phyloP scores from a whole-genome alignment of 2,797 vertebrate genomes.

The Podarcis siculus region DNA sequence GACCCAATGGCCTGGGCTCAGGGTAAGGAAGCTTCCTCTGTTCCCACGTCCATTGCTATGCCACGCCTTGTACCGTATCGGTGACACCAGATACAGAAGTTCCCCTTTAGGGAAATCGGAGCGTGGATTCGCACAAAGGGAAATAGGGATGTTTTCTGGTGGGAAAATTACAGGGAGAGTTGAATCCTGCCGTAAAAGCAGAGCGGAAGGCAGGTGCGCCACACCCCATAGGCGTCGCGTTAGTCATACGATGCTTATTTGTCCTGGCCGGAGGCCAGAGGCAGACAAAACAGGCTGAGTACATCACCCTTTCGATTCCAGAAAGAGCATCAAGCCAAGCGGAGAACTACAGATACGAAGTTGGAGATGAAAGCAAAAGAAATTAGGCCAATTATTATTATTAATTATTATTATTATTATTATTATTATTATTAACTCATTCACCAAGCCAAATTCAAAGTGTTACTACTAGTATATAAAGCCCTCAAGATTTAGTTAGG shows the following conservation, averaged over 20 bases:
- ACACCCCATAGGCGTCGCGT: neutral
- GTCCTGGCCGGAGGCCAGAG: neutral
- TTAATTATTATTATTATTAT: no score
- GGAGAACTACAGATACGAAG: neutral
- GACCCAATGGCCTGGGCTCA: no score
- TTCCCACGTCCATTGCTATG: no score
- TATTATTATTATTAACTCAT: no score
- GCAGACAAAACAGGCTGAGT: neutral
- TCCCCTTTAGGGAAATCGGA: neutral
- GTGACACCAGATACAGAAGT: neutral
- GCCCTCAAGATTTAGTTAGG: no score
- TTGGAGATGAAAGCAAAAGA: neutral
- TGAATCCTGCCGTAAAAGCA: neutral
- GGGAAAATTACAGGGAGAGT: neutral
- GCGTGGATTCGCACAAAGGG: neutral
- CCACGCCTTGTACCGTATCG: neutral
- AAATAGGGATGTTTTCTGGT: neutral
- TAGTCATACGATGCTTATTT: constrained; percentile 5
- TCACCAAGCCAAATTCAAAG: no score
- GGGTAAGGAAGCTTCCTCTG: no score
- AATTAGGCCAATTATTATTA: no score
- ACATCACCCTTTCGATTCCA: neutral
- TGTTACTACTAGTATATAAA: no score
- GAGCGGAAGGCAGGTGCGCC: neutral
- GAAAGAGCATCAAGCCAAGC: neutral